These are phyloP conservation scores for Pyrgilauda ruficollis DNA, from an alignment of 2,113 vertebrate genomes.

Conservation along the genomic window DNA sequence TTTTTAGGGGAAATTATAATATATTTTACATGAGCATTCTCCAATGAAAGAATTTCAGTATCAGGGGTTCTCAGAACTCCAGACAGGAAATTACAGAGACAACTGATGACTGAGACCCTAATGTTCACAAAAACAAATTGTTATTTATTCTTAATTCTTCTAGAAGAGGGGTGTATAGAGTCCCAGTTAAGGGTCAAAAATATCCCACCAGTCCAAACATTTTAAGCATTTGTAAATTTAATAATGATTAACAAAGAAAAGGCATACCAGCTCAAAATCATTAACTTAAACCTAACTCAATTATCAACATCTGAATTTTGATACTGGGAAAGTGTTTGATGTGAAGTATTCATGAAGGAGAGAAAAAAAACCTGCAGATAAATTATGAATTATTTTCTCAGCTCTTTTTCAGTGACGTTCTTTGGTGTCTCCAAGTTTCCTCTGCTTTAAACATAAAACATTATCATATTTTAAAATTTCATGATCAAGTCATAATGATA, in stretches of 20 bases:
- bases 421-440: neutral
- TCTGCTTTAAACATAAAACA: conserved; percentile 13
- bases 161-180: neutral
- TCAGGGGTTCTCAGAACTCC: neutral
- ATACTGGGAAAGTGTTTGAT: neutral
- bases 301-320: neutral
- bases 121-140: neutral
- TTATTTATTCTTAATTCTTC: neutral
- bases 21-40: neutral
- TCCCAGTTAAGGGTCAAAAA: neutral
- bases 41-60: neutral
- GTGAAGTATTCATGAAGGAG: neutral
- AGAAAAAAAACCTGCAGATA: neutral
- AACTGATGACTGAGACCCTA: neutral
- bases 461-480: conserved; percentile 46
- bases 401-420: conserved; percentile 4
- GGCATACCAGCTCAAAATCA: neutral
- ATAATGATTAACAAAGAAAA: neutral
- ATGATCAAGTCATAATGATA: conserved; percentile 1
- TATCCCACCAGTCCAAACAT: neutral
- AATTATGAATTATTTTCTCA: conserved; percentile 41
- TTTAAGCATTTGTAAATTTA: neutral
- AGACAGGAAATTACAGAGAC: neutral
- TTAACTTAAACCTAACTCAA: neutral
- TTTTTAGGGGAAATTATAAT: neutral